These are phyloP conservation scores for Bombus consobrinus DNA, from an alignment of 1,140 invertebrate species.

Conservation along the genomic window DNA sequence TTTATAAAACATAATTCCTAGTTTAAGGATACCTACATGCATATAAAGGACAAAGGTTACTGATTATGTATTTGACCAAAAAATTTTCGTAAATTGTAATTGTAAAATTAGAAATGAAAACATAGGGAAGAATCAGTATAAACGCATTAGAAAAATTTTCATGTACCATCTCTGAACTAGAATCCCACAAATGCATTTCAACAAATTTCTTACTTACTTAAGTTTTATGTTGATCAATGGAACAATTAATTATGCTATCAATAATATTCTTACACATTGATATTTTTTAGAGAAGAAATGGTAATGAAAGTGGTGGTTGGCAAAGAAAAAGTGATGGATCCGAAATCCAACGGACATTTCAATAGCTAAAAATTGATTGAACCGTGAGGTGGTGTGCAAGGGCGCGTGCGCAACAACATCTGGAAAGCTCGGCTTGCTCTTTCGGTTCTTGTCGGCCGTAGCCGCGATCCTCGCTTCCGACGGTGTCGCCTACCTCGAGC, in stretches of 20 bases:
- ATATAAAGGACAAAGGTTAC: too few relatives aligned
- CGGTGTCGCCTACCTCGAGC: conserved; percentile 67
- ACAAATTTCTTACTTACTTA: neutral
- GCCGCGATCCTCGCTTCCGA: conserved; percentile 62
- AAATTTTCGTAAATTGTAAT: too few relatives aligned
- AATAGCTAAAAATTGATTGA: conserved; percentile 43
- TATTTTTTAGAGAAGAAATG: too few relatives aligned
- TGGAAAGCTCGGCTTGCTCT: conserved; percentile 63
- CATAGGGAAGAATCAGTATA: neutral
- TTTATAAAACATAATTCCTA: neutral
- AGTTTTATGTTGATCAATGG: neutral
- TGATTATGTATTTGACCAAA: neutral
- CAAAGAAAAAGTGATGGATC: neutral
- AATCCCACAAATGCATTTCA: neutral
- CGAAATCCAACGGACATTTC: conserved; percentile 28
- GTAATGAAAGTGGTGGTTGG: neutral
- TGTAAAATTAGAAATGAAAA: neutral
- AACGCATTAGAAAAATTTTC: neutral
- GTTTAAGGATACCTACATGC: neutral
- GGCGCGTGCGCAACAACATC: conserved; percentile 55
- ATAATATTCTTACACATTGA: neutral
- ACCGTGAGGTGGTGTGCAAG: neutral
- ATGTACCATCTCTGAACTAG: neutral
- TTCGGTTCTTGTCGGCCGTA: conserved; percentile 68
- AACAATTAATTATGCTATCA: neutral